Evolutionary conservation across 2,113 vertebrate genomes (phyloP).

Genomic region (Cygnus buccinator): DNA sequence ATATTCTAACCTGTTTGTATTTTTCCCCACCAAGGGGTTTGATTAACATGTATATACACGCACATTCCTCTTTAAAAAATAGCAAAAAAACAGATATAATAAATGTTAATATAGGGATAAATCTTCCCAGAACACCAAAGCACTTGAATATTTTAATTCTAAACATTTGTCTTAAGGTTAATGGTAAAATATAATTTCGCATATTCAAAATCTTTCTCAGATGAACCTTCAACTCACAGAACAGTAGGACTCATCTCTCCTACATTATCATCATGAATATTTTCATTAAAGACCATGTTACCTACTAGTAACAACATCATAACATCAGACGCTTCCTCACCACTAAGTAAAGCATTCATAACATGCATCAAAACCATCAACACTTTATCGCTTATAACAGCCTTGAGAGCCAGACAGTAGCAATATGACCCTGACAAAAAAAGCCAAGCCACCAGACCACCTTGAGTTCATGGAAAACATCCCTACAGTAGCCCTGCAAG

Average conservation of each 20-base stretch:
- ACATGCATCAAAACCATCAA: fast-evolving
- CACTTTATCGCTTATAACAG: background rate
- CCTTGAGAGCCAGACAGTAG: background rate
- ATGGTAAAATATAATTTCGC: background rate
- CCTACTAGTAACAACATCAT: background rate
- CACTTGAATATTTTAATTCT: background rate
- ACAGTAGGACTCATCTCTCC: background rate
- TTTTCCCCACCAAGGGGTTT: fast-evolving
- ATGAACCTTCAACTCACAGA: background rate
- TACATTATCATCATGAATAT: fast-evolving
- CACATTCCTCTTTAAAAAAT: background rate
- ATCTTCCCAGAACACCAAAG: background rate
- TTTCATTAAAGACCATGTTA: background rate
- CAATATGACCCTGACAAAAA: fast-evolving
- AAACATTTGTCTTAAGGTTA: background rate
- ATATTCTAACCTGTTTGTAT: background rate
- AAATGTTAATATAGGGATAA: background rate
- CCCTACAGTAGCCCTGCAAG: fast-evolving
- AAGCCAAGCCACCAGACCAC: background rate
- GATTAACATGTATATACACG: background rate
- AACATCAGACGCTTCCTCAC: background rate
- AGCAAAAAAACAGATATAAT: background rate
- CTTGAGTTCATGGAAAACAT: fast-evolving
- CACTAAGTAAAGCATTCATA: background rate
- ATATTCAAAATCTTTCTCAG: background rate